Evolutionary conservation across 2,113 vertebrate species (phyloP).

Genomic region (Romanogobio albipinnatus): DNA sequence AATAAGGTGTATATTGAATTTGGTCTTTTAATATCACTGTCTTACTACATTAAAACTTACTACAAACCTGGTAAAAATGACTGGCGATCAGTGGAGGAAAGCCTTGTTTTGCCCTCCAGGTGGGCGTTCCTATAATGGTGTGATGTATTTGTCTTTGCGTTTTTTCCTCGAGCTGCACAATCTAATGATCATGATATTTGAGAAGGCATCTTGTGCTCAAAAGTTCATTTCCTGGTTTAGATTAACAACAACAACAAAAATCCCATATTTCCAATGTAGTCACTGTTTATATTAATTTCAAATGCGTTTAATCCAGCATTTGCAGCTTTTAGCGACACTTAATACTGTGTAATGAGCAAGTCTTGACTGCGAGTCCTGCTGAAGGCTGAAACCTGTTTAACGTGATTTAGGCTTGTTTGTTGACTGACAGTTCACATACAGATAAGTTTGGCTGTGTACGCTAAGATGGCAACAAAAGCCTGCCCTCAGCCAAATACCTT

Average conservation of each 20-base stretch:
- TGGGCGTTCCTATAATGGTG: too few species aligned
- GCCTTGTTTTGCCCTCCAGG: too few species aligned
- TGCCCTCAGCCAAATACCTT: slow-evolving; percentile 20
- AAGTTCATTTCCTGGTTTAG: neutral
- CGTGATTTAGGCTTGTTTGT: slow-evolving; percentile 46
- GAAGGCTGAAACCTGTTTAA: slow-evolving; percentile 54
- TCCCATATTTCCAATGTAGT: neutral
- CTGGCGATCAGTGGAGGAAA: too few species aligned
- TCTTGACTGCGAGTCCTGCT: neutral
- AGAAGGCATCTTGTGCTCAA: neutral
- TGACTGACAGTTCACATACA: slow-evolving; percentile 30
- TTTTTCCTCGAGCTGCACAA: neutral
- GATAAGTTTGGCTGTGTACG: slow-evolving; percentile 16
- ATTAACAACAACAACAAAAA: too few species aligned
- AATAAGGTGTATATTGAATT: too few species aligned
- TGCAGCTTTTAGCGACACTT: slow-evolving; percentile 14
- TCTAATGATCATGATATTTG: neutral
- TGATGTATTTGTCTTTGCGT: neutral
- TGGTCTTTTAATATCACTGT: too few species aligned
- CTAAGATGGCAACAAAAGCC: neutral
- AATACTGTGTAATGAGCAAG: neutral
- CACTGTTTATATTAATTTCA: neutral
- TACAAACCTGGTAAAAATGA: too few species aligned
- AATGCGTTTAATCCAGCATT: neutral
- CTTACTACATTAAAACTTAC: too few species aligned